phyloP scores from a whole-genome alignment of 2,797 vertebrate genomes.

The Poecilia wingei region DNA sequence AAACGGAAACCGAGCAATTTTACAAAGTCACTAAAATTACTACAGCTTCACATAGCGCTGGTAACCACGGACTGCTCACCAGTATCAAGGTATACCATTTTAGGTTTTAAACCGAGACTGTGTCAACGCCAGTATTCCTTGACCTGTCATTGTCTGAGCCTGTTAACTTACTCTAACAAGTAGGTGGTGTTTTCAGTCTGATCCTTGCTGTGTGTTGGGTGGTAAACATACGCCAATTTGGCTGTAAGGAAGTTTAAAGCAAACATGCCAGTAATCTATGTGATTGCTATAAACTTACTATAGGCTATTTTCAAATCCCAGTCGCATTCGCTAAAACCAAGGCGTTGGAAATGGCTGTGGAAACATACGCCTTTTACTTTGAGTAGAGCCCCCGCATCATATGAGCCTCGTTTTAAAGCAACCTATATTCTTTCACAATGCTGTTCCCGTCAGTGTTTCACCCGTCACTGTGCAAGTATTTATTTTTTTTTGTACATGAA shows the following conservation, averaged over 20 bases:
- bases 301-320: neutral
- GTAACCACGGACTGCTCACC: neutral
- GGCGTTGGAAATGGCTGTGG: conserved; percentile 39
- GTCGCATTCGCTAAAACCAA: conserved; percentile 12
- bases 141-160: too few species aligned
- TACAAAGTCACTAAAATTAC: neutral
- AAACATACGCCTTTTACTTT: conserved; percentile 63
- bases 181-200: neutral
- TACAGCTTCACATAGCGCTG: neutral
- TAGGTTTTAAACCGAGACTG: neutral
- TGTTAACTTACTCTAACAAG: neutral
- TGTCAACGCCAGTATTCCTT: neutral
- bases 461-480: conserved; percentile 73
- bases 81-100: neutral
- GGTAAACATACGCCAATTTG: neutral
- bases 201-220: neutral
- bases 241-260: neutral
- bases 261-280: neutral
- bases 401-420: conserved; percentile 68
- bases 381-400: conserved; percentile 58
- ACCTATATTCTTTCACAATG: conserved; percentile 71
- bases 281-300: neutral
- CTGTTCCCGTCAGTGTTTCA: conserved; percentile 68
- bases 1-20: neutral
- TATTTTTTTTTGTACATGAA: conserved; percentile 73